Evolutionary conservation across 2,113 vertebrate species (phyloP).

Genomic region (Grammomys dolichurus): DNA sequence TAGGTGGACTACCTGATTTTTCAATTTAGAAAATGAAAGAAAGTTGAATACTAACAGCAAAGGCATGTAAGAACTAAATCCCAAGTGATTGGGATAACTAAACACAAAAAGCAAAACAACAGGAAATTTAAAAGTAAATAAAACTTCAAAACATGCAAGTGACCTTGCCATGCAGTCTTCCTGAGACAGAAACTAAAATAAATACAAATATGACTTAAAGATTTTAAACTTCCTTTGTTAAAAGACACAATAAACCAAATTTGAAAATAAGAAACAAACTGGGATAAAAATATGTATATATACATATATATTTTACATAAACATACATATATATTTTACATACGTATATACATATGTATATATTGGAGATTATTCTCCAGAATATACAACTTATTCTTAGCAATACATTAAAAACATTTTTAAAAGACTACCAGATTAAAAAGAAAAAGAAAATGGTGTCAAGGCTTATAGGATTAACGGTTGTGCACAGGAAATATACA

Average conservation of each 20-base stretch:
- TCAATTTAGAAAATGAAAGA: constrained; percentile 25
- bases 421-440: not conserved
- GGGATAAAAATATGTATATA: not conserved
- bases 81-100: constrained; percentile 8
- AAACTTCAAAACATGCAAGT: not conserved
- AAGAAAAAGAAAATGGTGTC: not conserved
- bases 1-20: constrained; percentile 6
- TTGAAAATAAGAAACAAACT: not conserved
- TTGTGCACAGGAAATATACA: not conserved
- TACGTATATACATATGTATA: not conserved
- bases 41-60: not conserved
- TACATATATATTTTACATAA: too few relatives aligned
- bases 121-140: constrained; percentile 23
- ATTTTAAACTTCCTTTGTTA: not conserved
- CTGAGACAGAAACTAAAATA: constrained; percentile 20
- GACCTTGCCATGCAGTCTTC: not conserved
- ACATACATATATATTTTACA: too few relatives aligned
- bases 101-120: not conserved
- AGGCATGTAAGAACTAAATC: constrained; percentile 17
- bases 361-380: constrained; percentile 20
- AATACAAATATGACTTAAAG: constrained; percentile 25
- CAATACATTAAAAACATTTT: not conserved
- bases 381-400: constrained; percentile 52
- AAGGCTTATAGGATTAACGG: not conserved
- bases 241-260: constrained; percentile 6